A percentile compares a stretch with the other conserved stretches of the same genome.
These are phyloP conservation scores for Sinocyclocheilus anophthalmus DNA, from an alignment of 2,113 vertebrate species.

Conservation along the genomic window DNA sequence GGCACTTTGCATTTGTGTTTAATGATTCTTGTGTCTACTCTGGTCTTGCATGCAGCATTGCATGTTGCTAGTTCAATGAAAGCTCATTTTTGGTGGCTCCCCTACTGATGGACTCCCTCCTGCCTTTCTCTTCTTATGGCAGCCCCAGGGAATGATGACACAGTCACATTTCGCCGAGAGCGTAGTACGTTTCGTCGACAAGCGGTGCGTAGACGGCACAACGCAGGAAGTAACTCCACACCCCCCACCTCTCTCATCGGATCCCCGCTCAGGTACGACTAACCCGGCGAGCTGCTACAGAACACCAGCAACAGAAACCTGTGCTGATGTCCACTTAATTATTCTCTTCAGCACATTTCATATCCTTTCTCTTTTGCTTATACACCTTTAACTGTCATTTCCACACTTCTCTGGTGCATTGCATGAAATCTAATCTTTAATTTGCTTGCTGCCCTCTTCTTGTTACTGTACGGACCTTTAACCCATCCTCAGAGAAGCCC, in stretches of 20 bases:
- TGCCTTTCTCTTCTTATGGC: conserved; percentile 82
- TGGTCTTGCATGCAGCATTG: background rate
- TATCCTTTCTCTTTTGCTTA: background rate
- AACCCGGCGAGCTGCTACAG: background rate
- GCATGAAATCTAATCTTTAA: background rate
- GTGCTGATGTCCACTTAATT: background rate
- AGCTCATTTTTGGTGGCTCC: background rate
- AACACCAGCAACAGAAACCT: background rate
- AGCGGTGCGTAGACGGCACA: conserved; percentile 97
- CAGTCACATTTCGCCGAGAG: conserved; percentile 93
- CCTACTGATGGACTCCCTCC: background rate
- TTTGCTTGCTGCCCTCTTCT: background rate
- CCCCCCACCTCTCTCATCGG: conserved; percentile 97
- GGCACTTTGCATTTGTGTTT: background rate
- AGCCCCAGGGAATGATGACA: conserved; percentile 93
- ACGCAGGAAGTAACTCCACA: conserved; percentile 98
- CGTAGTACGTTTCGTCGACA: conserved; percentile 99
- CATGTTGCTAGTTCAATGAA: background rate
- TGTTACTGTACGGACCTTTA: background rate
- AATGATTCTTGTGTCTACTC: background rate
- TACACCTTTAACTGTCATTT: conserved; percentile 7
- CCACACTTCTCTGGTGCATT: background rate
- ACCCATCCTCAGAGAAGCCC: background rate
- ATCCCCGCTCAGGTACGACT: conserved; percentile 95
- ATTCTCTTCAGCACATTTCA: background rate